Evolutionary conservation across 2,888 invertebrate genomes (phyloP).

Genomic region (Sturmia bella): DNA sequence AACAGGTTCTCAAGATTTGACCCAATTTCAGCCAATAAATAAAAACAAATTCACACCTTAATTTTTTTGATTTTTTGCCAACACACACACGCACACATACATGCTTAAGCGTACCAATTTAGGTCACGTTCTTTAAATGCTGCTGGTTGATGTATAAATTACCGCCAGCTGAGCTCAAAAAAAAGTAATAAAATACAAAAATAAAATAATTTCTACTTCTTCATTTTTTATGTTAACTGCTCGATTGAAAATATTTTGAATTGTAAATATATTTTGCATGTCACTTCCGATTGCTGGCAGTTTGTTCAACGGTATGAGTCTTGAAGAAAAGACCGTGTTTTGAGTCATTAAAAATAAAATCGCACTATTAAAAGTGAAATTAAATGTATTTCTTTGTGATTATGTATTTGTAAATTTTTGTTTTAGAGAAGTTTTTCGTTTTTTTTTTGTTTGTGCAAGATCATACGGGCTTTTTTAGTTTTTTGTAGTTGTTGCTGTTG

Average conservation of each 20-base stretch:
- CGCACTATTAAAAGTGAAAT: slow-evolving; percentile 67
- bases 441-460: slow-evolving; percentile 11
- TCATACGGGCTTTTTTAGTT: slow-evolving; percentile 51
- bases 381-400: slow-evolving; percentile 32
- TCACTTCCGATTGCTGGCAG: slow-evolving; percentile 5
- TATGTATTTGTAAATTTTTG: slow-evolving; percentile 12
- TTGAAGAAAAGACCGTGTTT: slow-evolving; percentile 23
- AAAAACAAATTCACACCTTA: slow-evolving; percentile 70
- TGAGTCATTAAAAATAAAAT: slow-evolving; percentile 55
- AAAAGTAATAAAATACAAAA: slow-evolving; percentile 5
- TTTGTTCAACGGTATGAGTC: slow-evolving; percentile 4
- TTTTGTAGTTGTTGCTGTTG: slow-evolving; percentile 18
- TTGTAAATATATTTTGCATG: slow-evolving; percentile 33
- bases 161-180: slow-evolving; percentile 72
- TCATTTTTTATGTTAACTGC: not conserved
- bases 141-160: slow-evolving; percentile 74
- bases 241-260: slow-evolving; percentile 43
- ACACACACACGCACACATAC: slow-evolving; percentile 35
- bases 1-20: slow-evolving; percentile 67
- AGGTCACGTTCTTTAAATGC: slow-evolving; percentile 65
- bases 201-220: slow-evolving; percentile 3
- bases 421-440: slow-evolving; percentile 51
- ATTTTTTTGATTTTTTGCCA: slow-evolving; percentile 43
- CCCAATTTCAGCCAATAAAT: slow-evolving; percentile 62
- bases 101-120: slow-evolving; percentile 66